These are phyloP conservation scores for Anoplolepis gracilipes DNA, from an alignment of 1,140 invertebrate species.

Conservation along the genomic window DNA sequence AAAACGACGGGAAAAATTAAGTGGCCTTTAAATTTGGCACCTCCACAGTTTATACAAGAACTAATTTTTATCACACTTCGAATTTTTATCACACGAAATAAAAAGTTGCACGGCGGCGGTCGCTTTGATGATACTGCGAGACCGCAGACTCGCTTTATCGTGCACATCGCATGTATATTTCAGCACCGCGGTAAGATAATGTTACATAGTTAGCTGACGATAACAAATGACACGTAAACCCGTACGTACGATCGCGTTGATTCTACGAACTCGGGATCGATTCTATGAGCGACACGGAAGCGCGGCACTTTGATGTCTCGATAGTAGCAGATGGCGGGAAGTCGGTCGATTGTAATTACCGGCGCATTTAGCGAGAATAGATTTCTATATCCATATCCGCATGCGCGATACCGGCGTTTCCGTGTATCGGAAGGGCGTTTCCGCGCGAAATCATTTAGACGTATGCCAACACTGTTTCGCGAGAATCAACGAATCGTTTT, in stretches of 20 bases:
- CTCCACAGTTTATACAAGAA: not conserved
- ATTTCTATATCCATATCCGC: conserved; percentile 16
- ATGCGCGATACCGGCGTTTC: conserved; percentile 22
- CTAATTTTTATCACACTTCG: not conserved
- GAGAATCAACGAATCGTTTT: conserved; percentile 38
- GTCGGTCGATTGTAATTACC: conserved; percentile 62
- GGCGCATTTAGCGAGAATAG: conserved; percentile 46
- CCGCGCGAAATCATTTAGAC: conserved; percentile 56
- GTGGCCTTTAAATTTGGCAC: not conserved
- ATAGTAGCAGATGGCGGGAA: not conserved
- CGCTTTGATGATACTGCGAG: not conserved
- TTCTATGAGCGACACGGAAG: conserved; percentile 21
- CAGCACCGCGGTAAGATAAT: not conserved
- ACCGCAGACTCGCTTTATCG: not conserved
- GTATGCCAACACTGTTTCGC: conserved; percentile 31
- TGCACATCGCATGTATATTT: not conserved
- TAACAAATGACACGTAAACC: conserved; percentile 27
- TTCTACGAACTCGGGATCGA: no score
- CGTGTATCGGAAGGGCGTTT: conserved; percentile 5
- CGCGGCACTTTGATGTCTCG: conserved; percentile 24
- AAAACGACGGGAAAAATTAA: not conserved
- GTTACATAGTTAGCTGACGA: not conserved
- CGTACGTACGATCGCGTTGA: not conserved
- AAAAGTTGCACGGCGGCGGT: not conserved
- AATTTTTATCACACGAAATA: not conserved